phyloP scores from a whole-genome alignment of 2,113 vertebrate species.

The Rhodinocichla rosea region DNA sequence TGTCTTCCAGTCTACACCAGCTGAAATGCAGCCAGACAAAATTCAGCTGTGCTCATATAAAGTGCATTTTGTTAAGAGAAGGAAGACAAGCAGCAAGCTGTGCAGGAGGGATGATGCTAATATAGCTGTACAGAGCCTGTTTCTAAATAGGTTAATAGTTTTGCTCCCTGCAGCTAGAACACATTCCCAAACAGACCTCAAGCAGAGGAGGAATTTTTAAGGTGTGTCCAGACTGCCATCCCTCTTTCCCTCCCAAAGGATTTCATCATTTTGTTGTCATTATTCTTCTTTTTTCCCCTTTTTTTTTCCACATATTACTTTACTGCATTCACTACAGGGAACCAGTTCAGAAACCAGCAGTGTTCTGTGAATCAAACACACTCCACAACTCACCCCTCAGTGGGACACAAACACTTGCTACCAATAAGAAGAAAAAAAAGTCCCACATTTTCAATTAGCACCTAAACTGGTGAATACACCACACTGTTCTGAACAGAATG shows the following conservation, averaged over 20 bases:
- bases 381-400: neutral
- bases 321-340: neutral
- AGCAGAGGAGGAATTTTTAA: neutral
- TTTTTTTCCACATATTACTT: neutral
- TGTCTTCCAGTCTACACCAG: neutral
- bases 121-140: neutral
- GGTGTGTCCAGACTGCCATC: neutral
- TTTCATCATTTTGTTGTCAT: neutral
- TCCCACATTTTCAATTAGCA: neutral
- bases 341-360: neutral
- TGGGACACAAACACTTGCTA: neutral
- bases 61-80: neutral
- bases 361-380: neutral
- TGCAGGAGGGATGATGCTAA: constrained; percentile 10
- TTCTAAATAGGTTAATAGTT: constrained; percentile 53
- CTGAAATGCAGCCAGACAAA: constrained; percentile 27
- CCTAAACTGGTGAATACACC: neutral
- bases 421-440: neutral
- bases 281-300: neutral
- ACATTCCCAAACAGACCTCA: constrained; percentile 6
- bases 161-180: constrained; percentile 19
- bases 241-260: neutral
- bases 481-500: neutral
- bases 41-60: neutral
- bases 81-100: neutral